Conservation (phyloP, 2,797 vertebrate genomes). For the Champsocephalus gunnari region DNA sequence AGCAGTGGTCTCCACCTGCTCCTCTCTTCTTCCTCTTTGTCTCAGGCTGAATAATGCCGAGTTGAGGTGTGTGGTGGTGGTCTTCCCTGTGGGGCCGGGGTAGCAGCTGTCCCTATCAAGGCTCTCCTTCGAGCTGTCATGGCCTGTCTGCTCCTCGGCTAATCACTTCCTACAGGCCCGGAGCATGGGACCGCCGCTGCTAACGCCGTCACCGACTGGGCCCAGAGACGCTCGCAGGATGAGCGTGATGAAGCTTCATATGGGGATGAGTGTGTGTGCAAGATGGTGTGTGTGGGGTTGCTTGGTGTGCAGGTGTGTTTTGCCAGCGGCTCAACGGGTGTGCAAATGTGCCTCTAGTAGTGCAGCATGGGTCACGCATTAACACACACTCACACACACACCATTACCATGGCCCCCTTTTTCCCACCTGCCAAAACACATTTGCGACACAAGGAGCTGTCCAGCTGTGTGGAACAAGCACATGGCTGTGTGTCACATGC, state of each 20-base stretch:
- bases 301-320: conserved; percentile 55
- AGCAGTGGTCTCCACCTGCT: conserved; percentile 27
- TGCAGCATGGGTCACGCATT: conserved; percentile 57
- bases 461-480: conserved; percentile 64
- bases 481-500: conserved; percentile 64
- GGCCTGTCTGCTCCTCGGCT: conserved; percentile 76
- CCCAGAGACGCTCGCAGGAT: conserved; percentile 29
- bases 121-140: conserved; percentile 78
- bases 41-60: conserved; percentile 67
- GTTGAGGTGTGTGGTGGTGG: conserved; percentile 56
- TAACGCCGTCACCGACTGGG: conserved; percentile 62
- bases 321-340: conserved; percentile 56
- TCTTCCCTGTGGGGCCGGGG: conserved; percentile 69
- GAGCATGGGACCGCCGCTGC: conserved; percentile 54
- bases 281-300: neutral
- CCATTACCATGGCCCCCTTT: conserved; percentile 40
- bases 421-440: conserved; percentile 75
- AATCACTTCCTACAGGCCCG: conserved; percentile 80
- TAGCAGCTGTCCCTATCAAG: conserved; percentile 83
- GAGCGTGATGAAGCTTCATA: conserved; percentile 42
- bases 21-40: conserved; percentile 25
- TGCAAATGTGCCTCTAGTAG: conserved; percentile 56
- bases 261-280: conserved; percentile 14
- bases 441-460: conserved; percentile 62
- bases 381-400: conserved; percentile 36